These are phyloP conservation scores for Ctenosaura bakeri DNA, from an alignment of 2,797 vertebrate genomes.

Conservation along the genomic window DNA sequence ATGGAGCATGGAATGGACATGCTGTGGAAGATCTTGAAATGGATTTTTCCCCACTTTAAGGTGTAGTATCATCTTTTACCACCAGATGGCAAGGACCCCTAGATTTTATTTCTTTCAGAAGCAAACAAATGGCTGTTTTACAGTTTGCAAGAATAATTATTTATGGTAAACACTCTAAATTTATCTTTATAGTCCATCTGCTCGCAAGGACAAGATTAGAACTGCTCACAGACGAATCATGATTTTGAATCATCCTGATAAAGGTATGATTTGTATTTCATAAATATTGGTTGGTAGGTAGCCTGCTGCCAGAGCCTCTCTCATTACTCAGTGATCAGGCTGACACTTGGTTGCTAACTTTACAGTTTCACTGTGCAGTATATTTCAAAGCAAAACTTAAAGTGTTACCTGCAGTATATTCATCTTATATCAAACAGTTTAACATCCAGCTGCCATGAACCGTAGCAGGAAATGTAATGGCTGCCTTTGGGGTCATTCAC, in stretches of 20 bases:
- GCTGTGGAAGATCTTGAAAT: neutral
- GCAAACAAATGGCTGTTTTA: slow-evolving; percentile 74
- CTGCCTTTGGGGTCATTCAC: slow-evolving; percentile 48
- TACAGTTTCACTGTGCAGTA: slow-evolving; percentile 23
- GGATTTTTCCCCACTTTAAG: slow-evolving; percentile 26
- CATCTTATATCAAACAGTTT: slow-evolving; percentile 45
- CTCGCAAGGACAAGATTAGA: slow-evolving; percentile 87
- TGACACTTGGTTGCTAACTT: slow-evolving; percentile 26
- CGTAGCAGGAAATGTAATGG: neutral
- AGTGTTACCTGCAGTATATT: slow-evolving; percentile 20
- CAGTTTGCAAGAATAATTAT: slow-evolving; percentile 56
- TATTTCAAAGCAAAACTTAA: slow-evolving; percentile 41
- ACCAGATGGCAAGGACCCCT: slow-evolving; percentile 85
- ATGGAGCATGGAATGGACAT: neutral
- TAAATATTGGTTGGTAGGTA: neutral
- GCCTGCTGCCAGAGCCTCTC: slow-evolving; percentile 37
- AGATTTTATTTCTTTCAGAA: slow-evolving; percentile 74
- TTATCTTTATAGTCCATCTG: slow-evolving; percentile 85
- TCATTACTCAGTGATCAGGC: slow-evolving; percentile 35
- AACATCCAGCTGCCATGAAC: slow-evolving; percentile 31
- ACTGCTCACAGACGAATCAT: slow-evolving; percentile 91
- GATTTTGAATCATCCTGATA: slow-evolving; percentile 96
- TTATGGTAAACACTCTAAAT: slow-evolving; percentile 75
- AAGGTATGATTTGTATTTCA: slow-evolving; percentile 83
- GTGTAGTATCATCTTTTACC: slow-evolving; percentile 79